phyloP scores from a whole-genome alignment of 2,113 vertebrate species.

The Nyctereutes procyonoides region DNA sequence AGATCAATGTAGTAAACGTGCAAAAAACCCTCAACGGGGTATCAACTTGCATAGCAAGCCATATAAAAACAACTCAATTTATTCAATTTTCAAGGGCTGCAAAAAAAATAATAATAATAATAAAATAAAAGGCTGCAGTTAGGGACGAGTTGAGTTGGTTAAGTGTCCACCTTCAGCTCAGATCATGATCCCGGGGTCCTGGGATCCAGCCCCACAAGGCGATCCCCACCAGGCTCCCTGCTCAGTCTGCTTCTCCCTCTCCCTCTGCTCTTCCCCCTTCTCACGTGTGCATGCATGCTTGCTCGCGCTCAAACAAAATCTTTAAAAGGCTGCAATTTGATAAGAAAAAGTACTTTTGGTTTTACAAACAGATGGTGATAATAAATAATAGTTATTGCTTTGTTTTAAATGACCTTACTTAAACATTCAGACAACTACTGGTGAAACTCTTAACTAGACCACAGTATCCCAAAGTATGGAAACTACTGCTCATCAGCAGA shows the following conservation, averaged over 20 bases:
- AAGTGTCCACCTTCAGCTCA: background rate
- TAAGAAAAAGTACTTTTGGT: background rate
- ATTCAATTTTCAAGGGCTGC: conserved; percentile 6
- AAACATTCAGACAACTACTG: background rate
- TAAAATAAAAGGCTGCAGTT: background rate
- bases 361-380: conserved; percentile 1
- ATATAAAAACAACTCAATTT: background rate
- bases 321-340: background rate
- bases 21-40: background rate
- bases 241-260: background rate
- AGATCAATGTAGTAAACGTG: background rate
- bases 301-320: background rate
- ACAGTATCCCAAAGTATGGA: background rate
- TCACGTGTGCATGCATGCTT: no score
- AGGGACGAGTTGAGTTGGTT: background rate
- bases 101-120: no score
- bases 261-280: background rate
- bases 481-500: background rate
- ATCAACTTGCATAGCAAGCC: background rate
- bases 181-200: background rate
- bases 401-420: background rate
- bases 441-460: background rate
- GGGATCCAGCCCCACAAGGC: no score
- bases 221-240: background rate
- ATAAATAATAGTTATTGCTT: background rate